Evolutionary conservation across 2,113 vertebrate genomes (phyloP).

Genomic region (Passer domesticus): DNA sequence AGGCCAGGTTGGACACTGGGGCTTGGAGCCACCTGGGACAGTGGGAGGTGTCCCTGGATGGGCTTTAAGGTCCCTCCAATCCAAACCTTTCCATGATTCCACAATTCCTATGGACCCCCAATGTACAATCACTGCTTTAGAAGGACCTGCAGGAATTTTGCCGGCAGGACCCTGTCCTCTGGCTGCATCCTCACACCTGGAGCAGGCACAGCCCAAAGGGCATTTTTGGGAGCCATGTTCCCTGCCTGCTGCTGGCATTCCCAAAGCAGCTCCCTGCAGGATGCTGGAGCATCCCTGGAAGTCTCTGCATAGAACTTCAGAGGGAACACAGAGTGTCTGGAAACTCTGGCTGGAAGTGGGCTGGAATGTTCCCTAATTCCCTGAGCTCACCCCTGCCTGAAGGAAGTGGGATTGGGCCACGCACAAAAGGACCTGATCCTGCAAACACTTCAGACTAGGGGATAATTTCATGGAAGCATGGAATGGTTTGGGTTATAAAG

Average conservation of each 20-base stretch:
- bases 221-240: background rate
- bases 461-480: fast-evolving
- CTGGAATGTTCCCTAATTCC: background rate
- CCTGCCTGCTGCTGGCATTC: background rate
- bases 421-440: background rate
- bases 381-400: fast-evolving
- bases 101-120: too few species aligned
- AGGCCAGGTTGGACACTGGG: fast-evolving
- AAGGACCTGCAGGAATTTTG: background rate
- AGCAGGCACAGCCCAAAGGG: background rate
- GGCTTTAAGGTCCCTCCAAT: background rate
- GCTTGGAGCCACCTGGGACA: fast-evolving
- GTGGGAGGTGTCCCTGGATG: background rate
- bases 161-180: background rate
- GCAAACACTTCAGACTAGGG: background rate
- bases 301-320: background rate
- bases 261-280: background rate
- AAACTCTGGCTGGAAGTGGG: too few species aligned
- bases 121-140: background rate
- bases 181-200: background rate
- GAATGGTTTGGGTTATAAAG: background rate
- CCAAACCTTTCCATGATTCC: background rate
- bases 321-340: background rate
- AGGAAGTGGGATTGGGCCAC: background rate
- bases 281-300: background rate